These are phyloP conservation scores for Rhea americana DNA, from an alignment of 2,113 vertebrate genomes.

Conservation along the genomic window DNA sequence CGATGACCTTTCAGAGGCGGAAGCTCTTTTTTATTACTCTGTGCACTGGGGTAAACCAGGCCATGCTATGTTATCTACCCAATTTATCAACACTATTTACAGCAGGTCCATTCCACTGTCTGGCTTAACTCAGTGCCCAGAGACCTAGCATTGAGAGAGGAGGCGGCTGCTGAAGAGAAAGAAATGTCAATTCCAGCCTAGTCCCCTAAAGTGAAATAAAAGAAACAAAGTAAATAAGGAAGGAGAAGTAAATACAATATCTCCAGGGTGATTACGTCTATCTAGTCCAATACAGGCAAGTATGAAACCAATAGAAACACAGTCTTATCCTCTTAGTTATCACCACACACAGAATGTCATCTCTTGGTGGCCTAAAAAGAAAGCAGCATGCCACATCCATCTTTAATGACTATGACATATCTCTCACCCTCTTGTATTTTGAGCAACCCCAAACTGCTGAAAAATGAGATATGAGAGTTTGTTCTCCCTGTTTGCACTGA, in stretches of 20 bases:
- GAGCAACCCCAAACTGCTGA: background rate
- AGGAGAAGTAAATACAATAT: slow-evolving; percentile 60
- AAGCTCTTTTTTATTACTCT: slow-evolving; percentile 69
- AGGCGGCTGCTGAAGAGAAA: slow-evolving; percentile 44
- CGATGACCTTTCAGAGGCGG: slow-evolving; percentile 62
- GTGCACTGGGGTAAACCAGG: slow-evolving; percentile 67
- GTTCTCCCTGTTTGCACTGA: background rate
- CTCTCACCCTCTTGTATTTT: background rate
- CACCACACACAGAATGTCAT: slow-evolving; percentile 31
- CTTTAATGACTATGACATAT: slow-evolving; percentile 22
- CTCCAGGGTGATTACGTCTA: slow-evolving; percentile 48
- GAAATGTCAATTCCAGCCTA: slow-evolving; percentile 71
- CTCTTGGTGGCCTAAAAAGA: slow-evolving; percentile 33
- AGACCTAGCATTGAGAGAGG: slow-evolving; percentile 54
- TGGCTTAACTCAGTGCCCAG: slow-evolving; percentile 70
- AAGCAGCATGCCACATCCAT: background rate
- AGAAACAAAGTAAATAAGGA: slow-evolving; percentile 69
- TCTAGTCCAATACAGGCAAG: slow-evolving; percentile 38
- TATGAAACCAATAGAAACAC: slow-evolving; percentile 30
- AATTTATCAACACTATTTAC: slow-evolving; percentile 76
- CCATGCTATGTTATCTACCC: slow-evolving; percentile 68
- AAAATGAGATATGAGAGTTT: background rate
- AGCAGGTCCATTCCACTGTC: slow-evolving; percentile 66
- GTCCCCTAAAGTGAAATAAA: slow-evolving; percentile 69
- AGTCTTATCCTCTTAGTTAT: slow-evolving; percentile 34